Base-by-base conservation (phyloP, 2,888 invertebrate species). In the Pheosia tremula region DNA sequence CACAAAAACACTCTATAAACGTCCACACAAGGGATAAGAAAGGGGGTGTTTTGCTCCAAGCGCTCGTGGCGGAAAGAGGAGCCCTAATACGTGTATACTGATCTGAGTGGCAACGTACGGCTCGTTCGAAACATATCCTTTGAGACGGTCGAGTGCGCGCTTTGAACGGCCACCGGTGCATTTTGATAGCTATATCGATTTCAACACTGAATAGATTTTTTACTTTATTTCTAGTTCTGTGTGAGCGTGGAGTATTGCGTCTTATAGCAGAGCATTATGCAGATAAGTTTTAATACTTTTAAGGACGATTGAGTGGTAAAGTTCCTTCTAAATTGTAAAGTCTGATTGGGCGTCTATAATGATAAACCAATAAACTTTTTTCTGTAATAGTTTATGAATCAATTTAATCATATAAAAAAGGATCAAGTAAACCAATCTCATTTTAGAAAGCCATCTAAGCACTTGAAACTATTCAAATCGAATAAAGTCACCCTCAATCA, bases 111-210 rank as follows among this genome's bases (percentile, higher is more conserved):
- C 85, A 87, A 86, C 82, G 81, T 84, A 84, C 85, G 84, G 85
- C 82, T 82, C 86, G 89, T 88, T 82, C 71, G 67, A 64, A 80
- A 82, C 82, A 82, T 80, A 83, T 84, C 85, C 89, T 88, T 91
- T 90, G 90, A 91, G 83, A 80, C 79, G 83, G 81, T 74, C 78
- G 75, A 72, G 69, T 74, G 77, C 78, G 68, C 78, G 78, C 89
- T 91, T 91, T 90, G 90, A 89, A 80, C 78, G 75, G 72, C 67
- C 83, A 71, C 78, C 79, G 81, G 77, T 86, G 87, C 89, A 88
- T 89, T 91, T 89, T 89, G 87, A 90, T 91, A 91, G 83, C 80
- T 74, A 75, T 88, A 90, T 91, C 87, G 90, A 91, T 91, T 88
- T 84, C 75, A 85, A 81, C 81, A 72, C 77, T 87, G 86, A 89